These are phyloP conservation scores for Psettodes erumei DNA, from an alignment of 2,113 vertebrate species.

Conservation along the genomic window DNA sequence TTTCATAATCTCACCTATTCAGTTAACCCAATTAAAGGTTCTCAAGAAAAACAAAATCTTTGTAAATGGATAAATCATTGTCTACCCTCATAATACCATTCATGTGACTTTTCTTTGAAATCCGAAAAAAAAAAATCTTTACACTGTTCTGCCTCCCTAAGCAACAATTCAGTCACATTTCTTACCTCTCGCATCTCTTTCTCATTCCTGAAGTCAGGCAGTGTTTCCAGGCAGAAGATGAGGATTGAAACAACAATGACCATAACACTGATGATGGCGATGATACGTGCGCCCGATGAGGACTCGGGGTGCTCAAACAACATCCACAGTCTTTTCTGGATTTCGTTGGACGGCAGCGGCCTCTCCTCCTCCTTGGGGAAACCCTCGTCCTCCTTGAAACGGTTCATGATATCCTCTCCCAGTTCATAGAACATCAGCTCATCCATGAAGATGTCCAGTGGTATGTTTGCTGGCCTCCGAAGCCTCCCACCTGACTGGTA, in stretches of 20 bases:
- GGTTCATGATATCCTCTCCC: slow-evolving; percentile 86
- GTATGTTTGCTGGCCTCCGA: slow-evolving; percentile 89
- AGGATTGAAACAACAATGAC: slow-evolving; percentile 95
- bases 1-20: not conserved
- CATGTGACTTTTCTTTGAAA: not conserved
- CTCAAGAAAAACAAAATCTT: not conserved
- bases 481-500: slow-evolving; percentile 94
- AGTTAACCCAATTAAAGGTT: not conserved
- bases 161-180: slow-evolving; percentile 7
- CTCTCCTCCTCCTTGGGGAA: slow-evolving; percentile 84
- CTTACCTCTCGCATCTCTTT: slow-evolving; percentile 86
- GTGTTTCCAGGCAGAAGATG: slow-evolving; percentile 94
- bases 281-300: slow-evolving; percentile 89
- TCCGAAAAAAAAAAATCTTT: not conserved
- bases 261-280: slow-evolving; percentile 93
- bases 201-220: slow-evolving; percentile 90
- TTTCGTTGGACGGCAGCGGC: slow-evolving; percentile 82
- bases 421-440: slow-evolving; percentile 93
- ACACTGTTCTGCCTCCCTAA: not conserved
- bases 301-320: slow-evolving; percentile 95
- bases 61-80: not conserved
- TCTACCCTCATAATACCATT: not conserved
- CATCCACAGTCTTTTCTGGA: slow-evolving; percentile 89
- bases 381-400: slow-evolving; percentile 93
- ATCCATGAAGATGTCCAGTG: slow-evolving; percentile 93